These are phyloP conservation scores for Listronotus bonariensis DNA, from an alignment of 1,140 invertebrate genomes.

Conservation along the genomic window DNA sequence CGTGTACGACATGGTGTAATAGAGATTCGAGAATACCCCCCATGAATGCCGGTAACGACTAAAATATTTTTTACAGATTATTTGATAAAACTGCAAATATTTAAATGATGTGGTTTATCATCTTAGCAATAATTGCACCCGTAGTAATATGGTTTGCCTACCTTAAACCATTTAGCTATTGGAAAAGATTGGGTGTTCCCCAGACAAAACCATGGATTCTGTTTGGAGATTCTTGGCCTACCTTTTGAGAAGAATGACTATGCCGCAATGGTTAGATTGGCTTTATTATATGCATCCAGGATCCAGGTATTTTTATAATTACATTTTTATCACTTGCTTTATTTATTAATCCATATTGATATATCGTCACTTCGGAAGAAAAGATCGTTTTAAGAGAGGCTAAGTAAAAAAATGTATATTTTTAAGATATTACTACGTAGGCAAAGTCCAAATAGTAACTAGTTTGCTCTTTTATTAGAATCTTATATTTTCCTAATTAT, in stretches of 20 bases:
- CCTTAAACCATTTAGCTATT: conserved; percentile 23
- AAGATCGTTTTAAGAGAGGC: too few relatives aligned
- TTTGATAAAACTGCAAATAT: too few relatives aligned
- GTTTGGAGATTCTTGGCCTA: conserved; percentile 23
- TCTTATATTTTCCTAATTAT: too few relatives aligned
- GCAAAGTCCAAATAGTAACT: too few relatives aligned
- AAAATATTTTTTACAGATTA: too few relatives aligned
- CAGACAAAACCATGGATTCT: conserved; percentile 27
- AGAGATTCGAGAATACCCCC: too few relatives aligned
- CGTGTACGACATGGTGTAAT: too few relatives aligned
- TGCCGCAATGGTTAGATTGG: neutral
- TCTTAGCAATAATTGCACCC: neutral
- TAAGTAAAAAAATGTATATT: too few relatives aligned
- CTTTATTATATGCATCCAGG: conserved; percentile 17
- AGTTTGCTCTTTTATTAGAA: too few relatives aligned
- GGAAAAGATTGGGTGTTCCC: conserved; percentile 23
- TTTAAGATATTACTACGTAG: too few relatives aligned
- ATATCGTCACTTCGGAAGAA: too few relatives aligned
- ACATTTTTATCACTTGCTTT: neutral
- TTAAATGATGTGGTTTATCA: conserved; percentile 1
- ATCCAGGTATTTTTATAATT: conserved; percentile 20
- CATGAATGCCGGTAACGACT: too few relatives aligned
- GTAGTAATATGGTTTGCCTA: conserved; percentile 8
- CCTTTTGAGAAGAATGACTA: conserved; percentile 10
- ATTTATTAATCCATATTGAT: neutral